These are phyloP conservation scores for Ptilodon capucinus DNA, from an alignment of 2,888 invertebrate genomes.

Conservation along the genomic window DNA sequence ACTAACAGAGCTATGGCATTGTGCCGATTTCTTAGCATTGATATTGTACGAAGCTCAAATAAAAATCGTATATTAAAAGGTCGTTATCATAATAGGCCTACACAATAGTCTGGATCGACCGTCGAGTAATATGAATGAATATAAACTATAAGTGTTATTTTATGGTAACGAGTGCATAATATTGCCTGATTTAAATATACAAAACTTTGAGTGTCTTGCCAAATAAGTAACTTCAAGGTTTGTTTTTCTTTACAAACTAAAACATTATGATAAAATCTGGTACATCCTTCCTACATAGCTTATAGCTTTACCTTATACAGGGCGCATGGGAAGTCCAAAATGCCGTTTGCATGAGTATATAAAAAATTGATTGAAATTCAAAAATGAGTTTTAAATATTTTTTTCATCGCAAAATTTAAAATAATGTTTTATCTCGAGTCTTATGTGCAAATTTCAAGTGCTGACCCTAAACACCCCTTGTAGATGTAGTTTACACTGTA, in stretches of 20 bases:
- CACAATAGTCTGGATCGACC: constrained; percentile 3
- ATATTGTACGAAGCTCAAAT: constrained; percentile 3
- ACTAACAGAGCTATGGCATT: constrained; percentile 2
- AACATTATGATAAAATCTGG: background rate
- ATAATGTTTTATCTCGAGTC: too few relatives aligned
- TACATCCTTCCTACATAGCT: background rate
- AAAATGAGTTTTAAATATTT: too few relatives aligned
- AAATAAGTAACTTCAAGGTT: background rate
- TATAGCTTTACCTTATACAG: background rate
- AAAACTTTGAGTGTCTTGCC: background rate
- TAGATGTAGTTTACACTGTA: too few relatives aligned
- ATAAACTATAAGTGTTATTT: constrained; percentile 1
- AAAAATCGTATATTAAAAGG: constrained; percentile 15
- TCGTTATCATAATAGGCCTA: constrained; percentile 10
- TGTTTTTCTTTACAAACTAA: background rate
- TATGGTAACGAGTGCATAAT: constrained; percentile 2
- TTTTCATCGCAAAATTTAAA: too few relatives aligned
- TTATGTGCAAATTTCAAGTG: too few relatives aligned
- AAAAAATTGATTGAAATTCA: too few relatives aligned
- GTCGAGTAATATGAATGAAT: constrained; percentile 3
- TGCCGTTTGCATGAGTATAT: too few relatives aligned
- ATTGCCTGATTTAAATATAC: background rate
- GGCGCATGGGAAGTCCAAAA: too few relatives aligned
- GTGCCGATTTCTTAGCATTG: constrained; percentile 12
- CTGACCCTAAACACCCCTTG: too few relatives aligned